Percentiles rank a stretch among this genome's conserved stretches.
Evolutionary conservation across 2,888 invertebrate species (phyloP).

Genomic region (Molanna angustata): DNA sequence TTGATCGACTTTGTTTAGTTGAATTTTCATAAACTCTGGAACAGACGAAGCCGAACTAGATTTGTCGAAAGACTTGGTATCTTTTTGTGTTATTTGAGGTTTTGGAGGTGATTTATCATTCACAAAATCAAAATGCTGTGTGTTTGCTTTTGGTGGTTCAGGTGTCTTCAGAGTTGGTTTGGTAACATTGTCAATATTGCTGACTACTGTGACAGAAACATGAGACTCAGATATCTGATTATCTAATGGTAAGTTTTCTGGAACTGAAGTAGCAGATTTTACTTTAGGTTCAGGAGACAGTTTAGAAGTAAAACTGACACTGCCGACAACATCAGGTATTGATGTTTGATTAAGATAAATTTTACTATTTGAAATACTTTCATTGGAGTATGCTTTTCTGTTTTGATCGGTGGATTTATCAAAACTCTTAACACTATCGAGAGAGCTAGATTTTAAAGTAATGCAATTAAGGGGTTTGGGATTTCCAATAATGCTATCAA

Average conservation of each 20-base stretch:
- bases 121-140: conserved; percentile 21
- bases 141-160: conserved; percentile 13
- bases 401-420: conserved; percentile 52
- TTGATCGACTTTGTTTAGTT: conserved; percentile 66
- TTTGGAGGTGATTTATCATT: conserved; percentile 16
- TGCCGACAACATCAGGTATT: conserved; percentile 28
- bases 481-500: conserved; percentile 55
- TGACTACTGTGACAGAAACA: conserved; percentile 28
- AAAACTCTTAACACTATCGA: conserved; percentile 59
- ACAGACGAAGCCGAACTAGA: conserved; percentile 43
- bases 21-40: conserved; percentile 69
- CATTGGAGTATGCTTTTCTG: conserved; percentile 53
- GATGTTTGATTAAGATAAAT: conserved; percentile 27
- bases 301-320: conserved; percentile 28
- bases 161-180: conserved; percentile 18
- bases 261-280: background rate
- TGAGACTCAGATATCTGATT: conserved; percentile 16
- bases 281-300: conserved; percentile 4
- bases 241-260: background rate
- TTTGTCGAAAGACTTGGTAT: conserved; percentile 45
- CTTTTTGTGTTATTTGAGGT: conserved; percentile 15
- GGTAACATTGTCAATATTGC: conserved; percentile 10
- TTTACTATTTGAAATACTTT: conserved; percentile 44
- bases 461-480: conserved; percentile 52
- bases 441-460: conserved; percentile 54